These are phyloP conservation scores for Drosophila cognata DNA, from an alignment of 2,888 invertebrate genomes.

Conservation along the genomic window DNA sequence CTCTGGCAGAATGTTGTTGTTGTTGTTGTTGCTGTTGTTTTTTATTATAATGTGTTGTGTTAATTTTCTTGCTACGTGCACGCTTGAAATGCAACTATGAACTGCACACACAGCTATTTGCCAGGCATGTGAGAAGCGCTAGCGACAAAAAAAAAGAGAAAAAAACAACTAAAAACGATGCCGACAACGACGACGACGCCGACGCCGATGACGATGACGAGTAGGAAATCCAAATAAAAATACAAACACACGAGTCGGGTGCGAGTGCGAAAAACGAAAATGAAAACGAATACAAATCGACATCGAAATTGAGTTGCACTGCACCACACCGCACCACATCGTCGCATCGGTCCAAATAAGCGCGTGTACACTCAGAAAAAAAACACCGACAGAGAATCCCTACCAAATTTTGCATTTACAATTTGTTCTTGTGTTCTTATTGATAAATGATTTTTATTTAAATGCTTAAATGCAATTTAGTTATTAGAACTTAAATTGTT, in stretches of 20 bases:
- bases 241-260: slow-evolving; percentile 8
- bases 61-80: slow-evolving; percentile 57
- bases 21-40: neutral
- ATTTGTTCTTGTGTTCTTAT: neutral
- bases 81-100: slow-evolving; percentile 74
- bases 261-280: slow-evolving; percentile 22
- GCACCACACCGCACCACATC: neutral
- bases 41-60: neutral
- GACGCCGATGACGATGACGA: slow-evolving; percentile 21
- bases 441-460: neutral
- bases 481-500: no score
- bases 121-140: slow-evolving; percentile 51
- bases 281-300: slow-evolving; percentile 47
- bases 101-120: slow-evolving; percentile 62
- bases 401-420: neutral
- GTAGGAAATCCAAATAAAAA: slow-evolving; percentile 61
- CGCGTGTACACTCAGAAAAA: slow-evolving; percentile 5
- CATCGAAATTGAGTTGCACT: slow-evolving; percentile 5
- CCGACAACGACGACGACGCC: slow-evolving; percentile 38
- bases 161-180: slow-evolving; percentile 29
- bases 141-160: slow-evolving; percentile 24
- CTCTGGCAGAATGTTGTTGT: neutral
- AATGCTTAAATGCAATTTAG: neutral
- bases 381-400: neutral
- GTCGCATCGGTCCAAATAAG: slow-evolving; percentile 21